phyloP scores from a whole-genome alignment of 2,888 invertebrate genomes.

The Fissipunctia ypsillon region DNA sequence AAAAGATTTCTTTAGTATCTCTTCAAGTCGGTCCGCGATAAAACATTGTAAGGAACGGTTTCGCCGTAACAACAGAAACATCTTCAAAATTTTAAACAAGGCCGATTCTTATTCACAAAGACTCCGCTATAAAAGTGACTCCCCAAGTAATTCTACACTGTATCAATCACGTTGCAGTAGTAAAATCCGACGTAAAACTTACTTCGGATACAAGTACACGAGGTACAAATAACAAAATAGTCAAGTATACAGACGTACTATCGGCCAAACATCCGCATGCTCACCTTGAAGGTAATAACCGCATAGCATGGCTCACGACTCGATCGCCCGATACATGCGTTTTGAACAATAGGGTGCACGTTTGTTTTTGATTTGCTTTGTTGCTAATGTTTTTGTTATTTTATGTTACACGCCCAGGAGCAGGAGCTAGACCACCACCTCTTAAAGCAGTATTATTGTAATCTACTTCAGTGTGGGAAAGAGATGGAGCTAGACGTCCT shows the following conservation, averaged over 20 bases:
- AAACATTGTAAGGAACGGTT: conserved; percentile 52
- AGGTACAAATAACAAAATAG: conserved; percentile 41
- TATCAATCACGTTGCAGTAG: conserved; percentile 79
- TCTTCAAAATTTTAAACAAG: conserved; percentile 69
- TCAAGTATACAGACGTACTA: neutral
- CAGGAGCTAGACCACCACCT: too few species aligned
- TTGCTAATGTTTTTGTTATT: too few species aligned
- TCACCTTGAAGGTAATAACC: too few species aligned
- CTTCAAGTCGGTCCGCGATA: conserved; percentile 39
- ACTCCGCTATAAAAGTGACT: conserved; percentile 68
- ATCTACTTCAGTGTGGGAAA: too few species aligned
- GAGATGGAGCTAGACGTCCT: too few species aligned
- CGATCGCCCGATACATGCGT: too few species aligned
- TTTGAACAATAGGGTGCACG: too few species aligned
- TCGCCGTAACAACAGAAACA: conserved; percentile 54
- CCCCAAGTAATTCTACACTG: conserved; percentile 71
- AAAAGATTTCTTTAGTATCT: conserved; percentile 38
- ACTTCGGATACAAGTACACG: conserved; percentile 66
- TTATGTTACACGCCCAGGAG: too few species aligned
- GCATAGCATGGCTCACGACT: too few species aligned
- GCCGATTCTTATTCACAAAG: conserved; percentile 69
- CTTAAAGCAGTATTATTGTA: too few species aligned
- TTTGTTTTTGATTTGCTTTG: too few species aligned
- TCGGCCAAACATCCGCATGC: too few species aligned
- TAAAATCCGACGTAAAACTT: conserved; percentile 77